Percentiles rank a stretch among this genome's conserved stretches.
phyloP scores from a whole-genome alignment of 2,797 vertebrate species.

The Oryzias dopingdopingensis region DNA sequence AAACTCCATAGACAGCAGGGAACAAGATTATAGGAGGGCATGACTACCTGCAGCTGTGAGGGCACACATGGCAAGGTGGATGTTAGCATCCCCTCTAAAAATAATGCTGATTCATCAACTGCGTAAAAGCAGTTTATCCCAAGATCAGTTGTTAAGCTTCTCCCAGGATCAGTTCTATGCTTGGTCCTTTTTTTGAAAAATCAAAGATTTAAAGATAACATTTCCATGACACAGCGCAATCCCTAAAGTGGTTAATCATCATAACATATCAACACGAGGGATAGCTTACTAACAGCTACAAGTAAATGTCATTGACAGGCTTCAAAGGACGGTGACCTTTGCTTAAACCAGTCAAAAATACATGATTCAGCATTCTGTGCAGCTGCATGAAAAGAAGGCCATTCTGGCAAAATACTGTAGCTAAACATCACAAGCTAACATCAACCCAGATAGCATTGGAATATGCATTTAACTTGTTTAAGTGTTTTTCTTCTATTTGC shows the following conservation, averaged over 20 bases:
- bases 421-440: conserved; percentile 46
- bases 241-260: conserved; percentile 10
- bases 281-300: conserved; percentile 1
- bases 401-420: conserved; percentile 14
- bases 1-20: conserved; percentile 20
- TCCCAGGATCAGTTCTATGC: too few relatives aligned
- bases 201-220: too few relatives aligned
- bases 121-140: background rate
- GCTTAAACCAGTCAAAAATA: conserved; percentile 40
- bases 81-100: conserved; percentile 32
- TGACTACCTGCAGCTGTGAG: conserved; percentile 20
- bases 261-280: conserved; percentile 14
- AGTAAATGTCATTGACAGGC: conserved; percentile 23
- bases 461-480: conserved; percentile 1
- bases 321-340: conserved; percentile 31
- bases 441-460: background rate
- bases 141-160: background rate
- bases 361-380: conserved; percentile 58
- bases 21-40: conserved; percentile 22
- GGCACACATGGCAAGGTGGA: conserved; percentile 2
- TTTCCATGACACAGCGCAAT: background rate
- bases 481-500: background rate
- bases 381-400: conserved; percentile 1
- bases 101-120: conserved; percentile 27
- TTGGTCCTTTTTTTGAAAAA: too few relatives aligned